Base-by-base conservation (phyloP, 2,888 invertebrate species). In the Pseudococcus longispinus region DNA sequence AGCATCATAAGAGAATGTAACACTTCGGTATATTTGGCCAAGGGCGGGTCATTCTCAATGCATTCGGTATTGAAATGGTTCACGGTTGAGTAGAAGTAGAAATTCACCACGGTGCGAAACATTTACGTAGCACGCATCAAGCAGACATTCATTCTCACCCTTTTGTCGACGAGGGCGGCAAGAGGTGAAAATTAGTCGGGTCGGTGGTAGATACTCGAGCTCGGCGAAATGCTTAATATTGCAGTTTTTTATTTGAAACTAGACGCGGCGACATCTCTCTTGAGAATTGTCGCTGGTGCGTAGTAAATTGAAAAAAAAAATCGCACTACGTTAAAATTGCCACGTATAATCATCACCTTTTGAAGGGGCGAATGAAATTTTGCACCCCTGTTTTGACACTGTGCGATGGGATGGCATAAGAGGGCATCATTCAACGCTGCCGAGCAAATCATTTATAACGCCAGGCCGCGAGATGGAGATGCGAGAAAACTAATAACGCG, bases 211-310 rank as follows among this genome's bases (percentile, higher is more conserved):
- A n/a, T n/a, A 42, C 77, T 80, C 77, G 37, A 80, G 77, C 77
- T n/a, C 42, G 77, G 20, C 42, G 77, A 80, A 70, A 80, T 80
- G 77, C 77, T 80, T 80, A 80, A 80, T 80, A 80, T 80, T 80
- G 77, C 77, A 80, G 42, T 26, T 80, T 80, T 80, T 80, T 80
- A 80, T 80, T 80, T 80, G 42, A 42, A 80, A 80, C 77, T 42
- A 80, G 77, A 80, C 77, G 60, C 60, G 77, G 60, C 60, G 77
- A 80, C 77, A 80, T 42, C 77, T 80, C 77, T 80, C 77, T 42
- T 37, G 77, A 42, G 77, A 80, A 6, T 80, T 80, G 37, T 42
- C 77, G 77, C 42, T 23, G 60, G 20, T 80, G 32, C 37, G 77
- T 80, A 42, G 37, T 37, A 80, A 80, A 80, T 80, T 80, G 60